Evolutionary conservation across 2,888 invertebrate genomes (phyloP).

Genomic region (Catocala nupta): DNA sequence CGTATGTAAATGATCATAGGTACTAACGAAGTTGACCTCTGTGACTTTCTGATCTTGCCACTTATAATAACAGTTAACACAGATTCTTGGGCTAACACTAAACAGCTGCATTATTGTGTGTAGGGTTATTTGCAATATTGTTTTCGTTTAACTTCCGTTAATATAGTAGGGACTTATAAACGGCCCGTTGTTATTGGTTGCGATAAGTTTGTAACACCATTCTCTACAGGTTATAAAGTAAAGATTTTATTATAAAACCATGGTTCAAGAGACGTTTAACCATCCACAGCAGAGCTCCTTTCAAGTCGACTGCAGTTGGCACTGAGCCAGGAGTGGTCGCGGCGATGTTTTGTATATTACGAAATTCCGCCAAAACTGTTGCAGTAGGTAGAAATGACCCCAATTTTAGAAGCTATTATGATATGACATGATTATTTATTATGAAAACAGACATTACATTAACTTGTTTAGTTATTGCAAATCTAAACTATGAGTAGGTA

Average conservation of each 20-base stretch:
- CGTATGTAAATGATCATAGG: conserved; percentile 20
- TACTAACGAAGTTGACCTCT: conserved; percentile 44
- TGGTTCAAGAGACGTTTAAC: conserved; percentile 54
- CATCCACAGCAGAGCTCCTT: conserved; percentile 49
- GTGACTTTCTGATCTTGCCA: conserved; percentile 39
- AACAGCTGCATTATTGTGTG: no score
- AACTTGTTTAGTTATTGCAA: conserved; percentile 21
- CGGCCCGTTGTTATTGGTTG: no score
- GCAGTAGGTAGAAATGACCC: conserved; percentile 77
- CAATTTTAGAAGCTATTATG: conserved; percentile 63
- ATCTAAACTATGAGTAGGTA: neutral
- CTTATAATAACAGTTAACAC: conserved; percentile 24
- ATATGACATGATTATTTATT: conserved; percentile 53
- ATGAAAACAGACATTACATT: conserved; percentile 35
- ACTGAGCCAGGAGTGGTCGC: conserved; percentile 65
- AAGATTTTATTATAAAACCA: conserved; percentile 16
- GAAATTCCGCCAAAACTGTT: conserved; percentile 85
- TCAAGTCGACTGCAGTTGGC: conserved; percentile 72
- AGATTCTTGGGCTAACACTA: conserved; percentile 4
- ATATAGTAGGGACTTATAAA: no score
- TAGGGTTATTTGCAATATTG: no score
- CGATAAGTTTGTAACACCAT: neutral
- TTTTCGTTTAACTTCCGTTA: no score
- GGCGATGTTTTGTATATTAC: conserved; percentile 80
- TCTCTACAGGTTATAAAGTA: conserved; percentile 8